Percentiles rank a stretch among this genome's conserved stretches.
These are phyloP conservation scores for Pristionchus fissidentatus DNA, from an alignment of 2,888 invertebrate species.

Conservation along the genomic window DNA sequence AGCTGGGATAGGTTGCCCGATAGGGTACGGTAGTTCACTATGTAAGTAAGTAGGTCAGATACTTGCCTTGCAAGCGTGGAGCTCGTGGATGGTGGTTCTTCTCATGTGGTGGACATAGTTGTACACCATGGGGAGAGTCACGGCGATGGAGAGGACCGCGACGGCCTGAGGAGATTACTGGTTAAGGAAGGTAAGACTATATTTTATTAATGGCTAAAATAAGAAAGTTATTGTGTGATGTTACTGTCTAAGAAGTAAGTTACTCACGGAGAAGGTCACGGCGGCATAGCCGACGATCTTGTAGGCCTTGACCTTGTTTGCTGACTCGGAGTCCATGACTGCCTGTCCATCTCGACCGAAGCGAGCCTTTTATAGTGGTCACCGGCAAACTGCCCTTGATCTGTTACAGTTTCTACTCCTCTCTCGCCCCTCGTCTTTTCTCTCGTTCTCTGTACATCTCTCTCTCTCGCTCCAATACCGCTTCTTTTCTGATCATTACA, in stretches of 20 bases:
- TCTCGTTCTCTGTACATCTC: conserved; percentile 18
- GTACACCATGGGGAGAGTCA: conserved; percentile 48
- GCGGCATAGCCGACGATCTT: conserved; percentile 44
- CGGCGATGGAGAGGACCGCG: conserved; percentile 48
- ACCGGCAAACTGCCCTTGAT: not conserved
- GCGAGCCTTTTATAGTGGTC: not conserved
- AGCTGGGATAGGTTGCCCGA: not conserved
- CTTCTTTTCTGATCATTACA: conserved; percentile 16
- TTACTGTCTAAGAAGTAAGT: not conserved
- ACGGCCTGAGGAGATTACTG: not conserved
- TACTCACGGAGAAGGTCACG: conserved; percentile 43
- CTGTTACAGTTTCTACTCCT: conserved; percentile 12
- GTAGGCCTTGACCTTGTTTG: conserved; percentile 46
- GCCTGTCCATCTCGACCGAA: not conserved
- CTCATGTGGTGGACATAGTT: conserved; percentile 44
- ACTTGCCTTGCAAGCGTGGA: conserved; percentile 47
- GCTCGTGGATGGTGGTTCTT: conserved; percentile 42
- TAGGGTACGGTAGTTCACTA: not conserved
- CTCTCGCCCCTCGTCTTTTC: not conserved
- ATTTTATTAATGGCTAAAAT: not conserved
- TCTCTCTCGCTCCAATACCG: not conserved
- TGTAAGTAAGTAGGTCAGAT: not conserved
- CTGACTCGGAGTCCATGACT: conserved; percentile 45
- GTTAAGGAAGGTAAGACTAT: not conserved
- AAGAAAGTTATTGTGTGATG: not conserved